Percentiles rank a stretch among this genome's conserved stretches.
Evolutionary conservation across 2,797 vertebrate species (phyloP).

Genomic region (Eulemur rubriventer): DNA sequence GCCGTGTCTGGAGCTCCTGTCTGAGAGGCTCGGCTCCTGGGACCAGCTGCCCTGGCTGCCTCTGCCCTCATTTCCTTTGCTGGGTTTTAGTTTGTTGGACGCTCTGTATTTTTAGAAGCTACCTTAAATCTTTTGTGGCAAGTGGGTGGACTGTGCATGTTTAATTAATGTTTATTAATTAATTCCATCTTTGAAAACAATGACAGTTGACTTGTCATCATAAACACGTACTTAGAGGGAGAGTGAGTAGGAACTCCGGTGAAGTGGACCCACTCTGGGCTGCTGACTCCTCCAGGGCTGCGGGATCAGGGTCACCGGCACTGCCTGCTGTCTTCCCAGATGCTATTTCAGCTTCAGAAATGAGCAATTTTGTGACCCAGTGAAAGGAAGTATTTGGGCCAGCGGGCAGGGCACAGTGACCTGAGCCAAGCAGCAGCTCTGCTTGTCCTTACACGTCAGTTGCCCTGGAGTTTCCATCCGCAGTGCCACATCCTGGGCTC

Average conservation of each 20-base stretch:
- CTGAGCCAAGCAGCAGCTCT: neutral
- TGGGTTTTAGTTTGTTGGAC: neutral
- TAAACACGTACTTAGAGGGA: neutral
- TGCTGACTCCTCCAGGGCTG: neutral
- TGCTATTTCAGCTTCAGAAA: neutral
- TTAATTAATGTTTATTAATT: neutral
- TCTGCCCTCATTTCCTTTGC: neutral
- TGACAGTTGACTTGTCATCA: neutral
- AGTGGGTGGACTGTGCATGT: neutral
- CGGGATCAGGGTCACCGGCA: neutral
- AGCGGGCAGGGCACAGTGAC: neutral
- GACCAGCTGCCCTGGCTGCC: neutral
- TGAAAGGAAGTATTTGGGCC: neutral
- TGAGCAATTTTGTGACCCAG: neutral
- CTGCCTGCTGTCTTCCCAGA: neutral
- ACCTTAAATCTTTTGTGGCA: neutral
- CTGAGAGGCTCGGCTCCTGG: neutral
- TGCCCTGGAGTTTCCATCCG: neutral
- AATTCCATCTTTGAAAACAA: neutral
- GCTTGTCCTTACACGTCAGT: rapidly evolving
- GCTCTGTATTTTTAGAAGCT: neutral
- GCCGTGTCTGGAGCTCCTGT: neutral
- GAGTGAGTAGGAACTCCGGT: neutral
- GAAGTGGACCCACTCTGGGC: neutral
- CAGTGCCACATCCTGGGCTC: rapidly evolving